Conservation (phyloP, 2,797 vertebrate species). For the Geotrypetes seraphini region DNA sequence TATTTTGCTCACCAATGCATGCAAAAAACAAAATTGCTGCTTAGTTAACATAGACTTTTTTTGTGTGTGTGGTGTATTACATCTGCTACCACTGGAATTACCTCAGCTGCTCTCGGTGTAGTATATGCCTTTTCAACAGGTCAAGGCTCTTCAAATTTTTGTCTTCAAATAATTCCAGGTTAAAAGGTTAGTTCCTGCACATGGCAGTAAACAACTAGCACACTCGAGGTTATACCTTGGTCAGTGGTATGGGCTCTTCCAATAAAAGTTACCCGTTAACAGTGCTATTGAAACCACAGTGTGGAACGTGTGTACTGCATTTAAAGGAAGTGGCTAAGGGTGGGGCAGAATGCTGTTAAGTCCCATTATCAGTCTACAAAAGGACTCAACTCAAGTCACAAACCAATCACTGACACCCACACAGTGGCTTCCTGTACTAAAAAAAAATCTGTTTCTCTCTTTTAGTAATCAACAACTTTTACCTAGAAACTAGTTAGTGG, state of each 20-base stretch:
- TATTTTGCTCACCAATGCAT: too few species aligned
- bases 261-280: conserved; percentile 36
- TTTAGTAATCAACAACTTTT: conserved; percentile 66
- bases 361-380: conserved; percentile 49
- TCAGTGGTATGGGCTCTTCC: conserved; percentile 29
- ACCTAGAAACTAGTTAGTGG: conserved; percentile 57
- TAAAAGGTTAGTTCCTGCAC: conserved; percentile 31
- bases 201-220: conserved; percentile 20
- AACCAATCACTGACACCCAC: conserved; percentile 68
- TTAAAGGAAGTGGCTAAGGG: conserved; percentile 72
- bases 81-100: too few species aligned
- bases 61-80: too few species aligned
- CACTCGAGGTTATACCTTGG: conserved; percentile 44
- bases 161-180: too few species aligned
- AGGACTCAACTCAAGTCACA: conserved; percentile 39
- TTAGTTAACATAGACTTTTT: too few species aligned
- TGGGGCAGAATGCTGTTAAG: conserved; percentile 50
- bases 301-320: conserved; percentile 30
- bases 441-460: conserved; percentile 63
- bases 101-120: too few species aligned
- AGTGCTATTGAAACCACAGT: conserved; percentile 32
- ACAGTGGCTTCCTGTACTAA: conserved; percentile 55
- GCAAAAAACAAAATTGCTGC: too few species aligned
- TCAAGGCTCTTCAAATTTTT: too few species aligned
- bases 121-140: too few species aligned